Evolutionary conservation across 2,888 invertebrate genomes (phyloP).

Genomic region (Scaptomyza cyrtandrae): DNA sequence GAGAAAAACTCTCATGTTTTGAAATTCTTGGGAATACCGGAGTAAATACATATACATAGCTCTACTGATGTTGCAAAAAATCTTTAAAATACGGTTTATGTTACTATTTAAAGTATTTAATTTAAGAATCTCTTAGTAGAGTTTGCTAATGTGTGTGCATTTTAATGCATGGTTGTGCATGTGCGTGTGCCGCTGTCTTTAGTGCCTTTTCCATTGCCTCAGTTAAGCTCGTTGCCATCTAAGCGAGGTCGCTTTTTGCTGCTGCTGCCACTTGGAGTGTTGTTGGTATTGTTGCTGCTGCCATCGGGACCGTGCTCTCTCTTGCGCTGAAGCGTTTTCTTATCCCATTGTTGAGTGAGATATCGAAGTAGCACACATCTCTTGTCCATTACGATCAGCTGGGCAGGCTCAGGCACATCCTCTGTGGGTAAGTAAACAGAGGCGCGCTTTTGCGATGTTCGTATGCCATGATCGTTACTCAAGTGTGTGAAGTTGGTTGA

Average conservation of each 20-base stretch:
- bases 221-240: conserved; percentile 80
- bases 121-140: conserved; percentile 24
- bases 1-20: too few relatives aligned
- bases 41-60: too few relatives aligned
- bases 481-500: conserved; percentile 96
- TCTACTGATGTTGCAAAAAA: neutral
- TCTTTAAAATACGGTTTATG: neutral
- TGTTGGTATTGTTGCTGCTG: conserved; percentile 51
- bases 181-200: neutral
- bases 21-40: too few relatives aligned
- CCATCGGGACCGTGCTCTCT: conserved; percentile 76
- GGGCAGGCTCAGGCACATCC: conserved; percentile 89
- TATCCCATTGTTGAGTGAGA: conserved; percentile 98
- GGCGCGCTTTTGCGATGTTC: conserved; percentile 93
- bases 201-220: conserved; percentile 16
- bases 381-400: conserved; percentile 98
- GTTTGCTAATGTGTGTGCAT: conserved; percentile 4
- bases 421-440: conserved; percentile 96
- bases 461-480: conserved; percentile 93
- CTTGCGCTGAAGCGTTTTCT: conserved; percentile 87
- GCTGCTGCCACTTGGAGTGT: conserved; percentile 62
- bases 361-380: conserved; percentile 96
- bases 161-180: conserved; percentile 1
- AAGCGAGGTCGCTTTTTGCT: conserved; percentile 83
- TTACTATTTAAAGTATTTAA: conserved; percentile 44